Percentiles rank a stretch among this genome's conserved stretches.
phyloP scores from a whole-genome alignment of 2,797 vertebrate species.

The Scyliorhinus canicula region DNA sequence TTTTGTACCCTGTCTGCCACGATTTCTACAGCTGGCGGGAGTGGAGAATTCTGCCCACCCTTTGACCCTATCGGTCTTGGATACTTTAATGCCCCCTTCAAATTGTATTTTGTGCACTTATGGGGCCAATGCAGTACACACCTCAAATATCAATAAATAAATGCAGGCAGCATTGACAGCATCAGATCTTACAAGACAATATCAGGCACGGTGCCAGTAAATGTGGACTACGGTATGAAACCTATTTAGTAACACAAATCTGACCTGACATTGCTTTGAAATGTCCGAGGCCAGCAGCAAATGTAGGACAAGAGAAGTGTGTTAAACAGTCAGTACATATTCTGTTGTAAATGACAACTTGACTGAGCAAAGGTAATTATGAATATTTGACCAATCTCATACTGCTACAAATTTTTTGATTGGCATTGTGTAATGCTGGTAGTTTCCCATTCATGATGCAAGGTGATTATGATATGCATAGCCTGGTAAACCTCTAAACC shows the following conservation, averaged over 20 bases:
- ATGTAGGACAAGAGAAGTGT: not conserved
- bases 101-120: not conserved
- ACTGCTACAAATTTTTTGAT: not conserved
- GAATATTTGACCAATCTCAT: not conserved
- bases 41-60: too few relatives aligned
- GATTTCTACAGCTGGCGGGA: too few relatives aligned
- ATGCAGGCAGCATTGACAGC: not conserved
- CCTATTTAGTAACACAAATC: not conserved
- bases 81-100: not conserved
- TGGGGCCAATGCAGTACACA: not conserved
- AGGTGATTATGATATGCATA: too few relatives aligned
- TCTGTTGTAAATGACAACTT: not conserved
- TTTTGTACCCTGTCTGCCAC: too few relatives aligned
- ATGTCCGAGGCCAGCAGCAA: not conserved
- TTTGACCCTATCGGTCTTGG: too few relatives aligned
- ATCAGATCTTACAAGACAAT: not conserved
- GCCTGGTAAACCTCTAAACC: not conserved
- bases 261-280: not conserved
- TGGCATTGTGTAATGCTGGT: not conserved
- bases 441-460: too few relatives aligned
- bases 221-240: not conserved
- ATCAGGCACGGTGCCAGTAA: not conserved
- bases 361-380: not conserved
- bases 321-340: not conserved
- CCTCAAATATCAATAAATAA: not conserved